Base-by-base conservation (phyloP, 2,888 invertebrate genomes). In the Drosophila paranaensis region DNA sequence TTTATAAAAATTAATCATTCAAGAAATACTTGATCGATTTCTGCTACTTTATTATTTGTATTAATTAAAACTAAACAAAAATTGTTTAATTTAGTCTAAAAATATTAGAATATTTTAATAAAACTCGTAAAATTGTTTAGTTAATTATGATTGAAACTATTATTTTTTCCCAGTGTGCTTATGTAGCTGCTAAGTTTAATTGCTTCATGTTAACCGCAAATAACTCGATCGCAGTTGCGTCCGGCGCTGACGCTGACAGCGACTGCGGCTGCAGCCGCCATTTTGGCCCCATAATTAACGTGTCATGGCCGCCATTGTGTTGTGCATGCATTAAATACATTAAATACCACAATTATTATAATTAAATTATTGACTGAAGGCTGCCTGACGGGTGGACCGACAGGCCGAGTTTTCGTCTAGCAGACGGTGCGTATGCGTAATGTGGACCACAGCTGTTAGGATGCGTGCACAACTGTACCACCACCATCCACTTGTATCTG, bases 321-420 rank as follows among this genome's bases (percentile, higher is more conserved):
- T 74, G 81, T 76, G 83, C 85, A 76, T 84, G 80, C 83, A 90
- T 91, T 90, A 87, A 90, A 89, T 90, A 79, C 90, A 91, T 91
- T 91, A 91, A 90, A 91, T 91, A 82, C 92, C 92, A 90, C 92
- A 92, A 92, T 92, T 90, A 92, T 92, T 91, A 77, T 92, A 92
- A 92, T 92, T 91, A 90, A 91, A 88, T 92, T 91, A 91, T 89
- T 81, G 82, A 85, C 79, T 77, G 78, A 84, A 56, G 72, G 74
- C 62, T 35, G 61, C 54, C 46, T 42, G 40, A 8, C 42, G 16
- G 13, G 4, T 5, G 13, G 42, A 3, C 43, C 20, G 33, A 20
- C 55, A 9, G 33, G 33, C 55, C 20, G 16, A 33, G 16, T 37
- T 40, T 54, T 40, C 25, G 27, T 39, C 40, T 56, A 50, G 13